Base-by-base conservation (phyloP, 1,140 invertebrate species). In the Drosophila yakuba region DNA sequence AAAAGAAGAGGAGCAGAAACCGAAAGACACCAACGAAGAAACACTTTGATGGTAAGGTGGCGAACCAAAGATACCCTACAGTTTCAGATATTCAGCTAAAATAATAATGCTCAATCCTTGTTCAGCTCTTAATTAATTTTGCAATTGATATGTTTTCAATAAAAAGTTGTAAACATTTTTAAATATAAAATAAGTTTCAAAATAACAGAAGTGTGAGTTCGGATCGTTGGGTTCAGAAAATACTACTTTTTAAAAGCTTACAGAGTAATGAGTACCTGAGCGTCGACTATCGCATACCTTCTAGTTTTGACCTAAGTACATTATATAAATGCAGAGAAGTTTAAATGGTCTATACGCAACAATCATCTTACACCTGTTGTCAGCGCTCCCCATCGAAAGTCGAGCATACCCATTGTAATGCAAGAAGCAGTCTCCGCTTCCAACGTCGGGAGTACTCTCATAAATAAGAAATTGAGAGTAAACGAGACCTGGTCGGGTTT, bases 381-480 rank as follows among this genome's bases (percentile, higher is more conserved):
- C 28, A 48, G 10, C 5, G 23, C 11, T 28, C 12, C 12, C n/a
- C 23, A 48, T 2, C 7, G 2, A 35, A 50, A n/a, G 58, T 28
- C 45, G n/a, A 14, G 15, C 35, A 54, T 44, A 55, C 50, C 60
- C 60, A n/a, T 1, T 11, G 41, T 23, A 25, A 55, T 35, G 39
- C 39, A 25, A 23, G 60, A 44, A 14, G 10, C 36, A 32, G 41
- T 32, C 36, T 25, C n/a, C 38, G 36, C 54, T 43, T 38, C 54
- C 55, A 32, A 17, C 55, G 25, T 57, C 20, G 25, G 35, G 25
- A 63, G 62, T 43, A 57, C 54, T 66, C 55, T 54, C 60, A 71
- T 66, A 72, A 72, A 66, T 72, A 72, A 72, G 45, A 72, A 72
- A 72, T 72, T 72, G 54, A 72, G 68, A 58, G 62, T 66, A 66